A percentile compares a stretch with the other conserved stretches of the same genome.
phyloP scores from a whole-genome alignment of 2,888 invertebrate species.

The Lysandra bellargus region DNA sequence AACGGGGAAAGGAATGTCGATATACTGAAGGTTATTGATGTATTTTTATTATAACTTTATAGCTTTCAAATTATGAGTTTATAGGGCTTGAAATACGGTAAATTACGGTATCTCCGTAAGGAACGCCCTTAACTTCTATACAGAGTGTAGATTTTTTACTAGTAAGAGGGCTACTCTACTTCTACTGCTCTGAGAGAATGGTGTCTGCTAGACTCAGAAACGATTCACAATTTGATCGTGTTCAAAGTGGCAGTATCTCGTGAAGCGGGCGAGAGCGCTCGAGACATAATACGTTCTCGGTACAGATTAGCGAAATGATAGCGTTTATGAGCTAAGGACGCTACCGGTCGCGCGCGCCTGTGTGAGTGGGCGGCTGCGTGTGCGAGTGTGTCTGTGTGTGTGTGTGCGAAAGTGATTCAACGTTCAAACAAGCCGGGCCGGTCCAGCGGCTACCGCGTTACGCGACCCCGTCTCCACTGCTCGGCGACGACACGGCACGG shows the following conservation, averaged over 20 bases:
- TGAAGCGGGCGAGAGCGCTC: constrained; percentile 15
- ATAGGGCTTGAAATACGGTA: no score
- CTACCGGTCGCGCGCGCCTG: constrained; percentile 27
- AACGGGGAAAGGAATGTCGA: no score
- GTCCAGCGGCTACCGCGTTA: constrained; percentile 63
- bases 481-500: constrained; percentile 28
- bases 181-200: no score
- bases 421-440: constrained; percentile 46
- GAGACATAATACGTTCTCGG: constrained; percentile 11
- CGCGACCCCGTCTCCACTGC: constrained; percentile 46
- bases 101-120: no score
- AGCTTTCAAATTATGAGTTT: no score
- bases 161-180: no score
- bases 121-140: no score
- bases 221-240: background rate
- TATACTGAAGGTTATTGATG: no score
- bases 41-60: no score
- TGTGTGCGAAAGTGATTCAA: constrained; percentile 39
- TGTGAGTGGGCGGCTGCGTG: background rate
- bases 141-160: no score
- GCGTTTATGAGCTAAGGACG: constrained; percentile 24
- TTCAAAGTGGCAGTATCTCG: no score
- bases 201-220: background rate
- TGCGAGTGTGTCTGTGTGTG: constrained; percentile 22
- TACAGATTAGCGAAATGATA: constrained; percentile 25